phyloP scores from a whole-genome alignment of 2,888 invertebrate genomes.

The Psylliodes chrysocephalus region DNA sequence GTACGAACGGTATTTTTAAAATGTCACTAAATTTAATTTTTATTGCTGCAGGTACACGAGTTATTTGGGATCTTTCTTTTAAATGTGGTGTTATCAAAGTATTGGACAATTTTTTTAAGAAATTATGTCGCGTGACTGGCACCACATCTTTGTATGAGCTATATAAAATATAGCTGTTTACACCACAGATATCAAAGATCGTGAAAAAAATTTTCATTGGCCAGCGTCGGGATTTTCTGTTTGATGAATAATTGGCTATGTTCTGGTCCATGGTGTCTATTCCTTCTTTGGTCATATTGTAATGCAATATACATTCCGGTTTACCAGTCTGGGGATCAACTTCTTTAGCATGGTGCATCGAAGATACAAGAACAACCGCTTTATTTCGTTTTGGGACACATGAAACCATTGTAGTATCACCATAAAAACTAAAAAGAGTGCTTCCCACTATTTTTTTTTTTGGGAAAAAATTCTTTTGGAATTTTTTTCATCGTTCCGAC shows the following conservation, averaged over 20 bases:
- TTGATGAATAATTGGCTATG: too few relatives aligned
- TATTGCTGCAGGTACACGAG: not conserved
- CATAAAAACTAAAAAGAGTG: not conserved
- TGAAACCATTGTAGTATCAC: not conserved
- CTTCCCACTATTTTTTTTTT: not conserved
- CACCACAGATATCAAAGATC: not conserved
- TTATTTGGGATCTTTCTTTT: not conserved
- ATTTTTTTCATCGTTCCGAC: constrained; percentile 6
- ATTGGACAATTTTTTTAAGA: not conserved
- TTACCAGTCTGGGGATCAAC: not conserved
- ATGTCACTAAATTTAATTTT: not conserved
- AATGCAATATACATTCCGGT: not conserved
- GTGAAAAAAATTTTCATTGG: not conserved
- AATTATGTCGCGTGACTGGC: not conserved
- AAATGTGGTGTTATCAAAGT: not conserved
- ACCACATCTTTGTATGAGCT: not conserved
- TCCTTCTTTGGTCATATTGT: too few relatives aligned
- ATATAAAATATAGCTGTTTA: too few relatives aligned
- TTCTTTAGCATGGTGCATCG: not conserved
- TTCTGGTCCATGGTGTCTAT: too few relatives aligned
- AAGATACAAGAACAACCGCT: too few relatives aligned
- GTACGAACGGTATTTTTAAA: not conserved
- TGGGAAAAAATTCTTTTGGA: not conserved
- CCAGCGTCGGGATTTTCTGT: not conserved
- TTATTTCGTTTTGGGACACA: not conserved